These are phyloP conservation scores for Epizoanthus fatuus DNA, from an alignment of 92 coral and sea anemone genomes.

Conservation along the genomic window DNA sequence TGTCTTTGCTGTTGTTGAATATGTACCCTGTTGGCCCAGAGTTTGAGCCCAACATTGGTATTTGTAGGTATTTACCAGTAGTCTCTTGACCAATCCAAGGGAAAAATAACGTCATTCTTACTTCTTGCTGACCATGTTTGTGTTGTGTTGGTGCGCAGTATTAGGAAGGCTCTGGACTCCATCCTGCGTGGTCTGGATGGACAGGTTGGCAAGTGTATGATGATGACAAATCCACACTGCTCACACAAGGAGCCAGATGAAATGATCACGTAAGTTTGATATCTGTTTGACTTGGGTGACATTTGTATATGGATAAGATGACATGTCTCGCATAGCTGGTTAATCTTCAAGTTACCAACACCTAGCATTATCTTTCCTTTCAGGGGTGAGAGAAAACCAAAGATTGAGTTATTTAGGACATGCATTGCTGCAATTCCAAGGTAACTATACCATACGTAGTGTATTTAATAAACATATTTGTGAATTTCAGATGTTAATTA, in stretches of 20 bases:
- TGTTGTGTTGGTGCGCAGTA: conserved; percentile 57
- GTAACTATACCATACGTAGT: conserved; percentile 25
- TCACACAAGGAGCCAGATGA: conserved; percentile 98
- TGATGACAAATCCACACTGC: conserved; percentile 93
- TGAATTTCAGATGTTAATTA: no score
- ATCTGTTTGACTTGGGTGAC: not conserved
- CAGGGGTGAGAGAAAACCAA: conserved; percentile 97
- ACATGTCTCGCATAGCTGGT: not conserved
- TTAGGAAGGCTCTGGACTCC: conserved; percentile 92
- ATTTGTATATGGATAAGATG: not conserved
- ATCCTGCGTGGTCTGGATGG: conserved; percentile 90
- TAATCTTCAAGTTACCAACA: not conserved
- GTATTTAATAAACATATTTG: no score
- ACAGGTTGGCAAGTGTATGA: conserved; percentile 97
- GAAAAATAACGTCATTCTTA: no score
- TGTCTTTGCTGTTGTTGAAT: no score
- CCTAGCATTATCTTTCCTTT: not conserved
- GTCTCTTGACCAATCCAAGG: no score
- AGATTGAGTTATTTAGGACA: conserved; percentile 95
- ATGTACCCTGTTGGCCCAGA: no score
- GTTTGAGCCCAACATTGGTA: no score
- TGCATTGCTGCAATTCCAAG: conserved; percentile 99
- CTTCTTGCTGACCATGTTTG: not conserved
- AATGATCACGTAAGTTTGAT: conserved; percentile 87
- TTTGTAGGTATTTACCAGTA: no score